Evolutionary conservation across 2,888 invertebrate genomes (phyloP).

Genomic region (Gymnosoma rotundatum): DNA sequence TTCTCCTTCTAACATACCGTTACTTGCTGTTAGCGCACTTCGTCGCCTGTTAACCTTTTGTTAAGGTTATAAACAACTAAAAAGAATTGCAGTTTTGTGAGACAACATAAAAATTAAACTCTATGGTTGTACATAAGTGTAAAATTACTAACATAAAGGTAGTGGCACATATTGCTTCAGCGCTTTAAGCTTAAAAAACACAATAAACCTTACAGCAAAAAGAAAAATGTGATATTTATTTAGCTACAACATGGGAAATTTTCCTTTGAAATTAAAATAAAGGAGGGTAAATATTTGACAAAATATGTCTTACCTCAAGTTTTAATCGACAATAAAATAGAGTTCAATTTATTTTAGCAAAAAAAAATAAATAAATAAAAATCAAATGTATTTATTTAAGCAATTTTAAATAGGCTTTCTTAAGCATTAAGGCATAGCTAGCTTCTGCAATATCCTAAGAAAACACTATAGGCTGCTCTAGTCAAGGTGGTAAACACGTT

Average conservation of each 20-base stretch:
- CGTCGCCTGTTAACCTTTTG: neutral
- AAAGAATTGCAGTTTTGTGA: neutral
- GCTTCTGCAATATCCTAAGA: too few species aligned
- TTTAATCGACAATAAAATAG: too few species aligned
- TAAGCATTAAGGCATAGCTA: too few species aligned
- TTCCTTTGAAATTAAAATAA: neutral
- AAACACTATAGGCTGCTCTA: too few species aligned
- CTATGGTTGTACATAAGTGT: neutral
- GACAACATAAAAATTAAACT: neutral
- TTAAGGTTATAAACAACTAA: neutral
- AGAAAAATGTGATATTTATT: neutral
- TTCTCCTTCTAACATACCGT: neutral
- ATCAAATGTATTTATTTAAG: too few species aligned
- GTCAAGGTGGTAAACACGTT: too few species aligned
- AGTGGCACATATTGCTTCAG: neutral
- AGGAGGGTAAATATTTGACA: too few species aligned
- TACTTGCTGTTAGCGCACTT: neutral
- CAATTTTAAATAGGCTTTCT: too few species aligned
- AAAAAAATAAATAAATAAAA: too few species aligned
- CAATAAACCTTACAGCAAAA: neutral
- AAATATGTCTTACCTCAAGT: too few species aligned
- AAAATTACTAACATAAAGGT: neutral
- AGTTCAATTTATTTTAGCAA: too few species aligned
- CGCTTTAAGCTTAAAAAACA: conserved; percentile 1
- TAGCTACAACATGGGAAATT: neutral